phyloP scores from a whole-genome alignment of 1,140 invertebrate species.

The Ceratina australensis region DNA sequence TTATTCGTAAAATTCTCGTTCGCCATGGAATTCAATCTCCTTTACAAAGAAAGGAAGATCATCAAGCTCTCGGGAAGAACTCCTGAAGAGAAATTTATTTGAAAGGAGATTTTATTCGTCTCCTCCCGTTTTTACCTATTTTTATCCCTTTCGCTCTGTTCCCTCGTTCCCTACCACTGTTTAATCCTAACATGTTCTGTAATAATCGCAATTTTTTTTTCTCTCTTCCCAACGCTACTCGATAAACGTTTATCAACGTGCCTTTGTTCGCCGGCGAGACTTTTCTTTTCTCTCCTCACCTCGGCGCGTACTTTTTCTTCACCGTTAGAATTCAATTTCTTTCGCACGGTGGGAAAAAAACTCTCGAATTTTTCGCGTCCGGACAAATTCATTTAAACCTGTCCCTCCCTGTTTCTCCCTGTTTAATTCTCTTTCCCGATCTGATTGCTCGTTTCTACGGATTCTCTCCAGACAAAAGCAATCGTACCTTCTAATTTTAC shows the following conservation, averaged over 20 bases:
- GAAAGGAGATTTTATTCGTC: conserved; percentile 34
- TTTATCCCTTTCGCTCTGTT: not conserved
- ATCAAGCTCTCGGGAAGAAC: conserved; percentile 16
- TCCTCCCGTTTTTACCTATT: not conserved
- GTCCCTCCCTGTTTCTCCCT: not conserved
- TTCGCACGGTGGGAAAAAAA: not conserved
- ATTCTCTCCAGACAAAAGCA: not conserved
- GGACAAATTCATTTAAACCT: not conserved
- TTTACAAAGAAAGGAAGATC: conserved; percentile 27
- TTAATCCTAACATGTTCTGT: conserved; percentile 14
- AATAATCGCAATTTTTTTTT: conserved; percentile 16
- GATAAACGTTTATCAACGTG: conserved; percentile 33
- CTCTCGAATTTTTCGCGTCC: not conserved
- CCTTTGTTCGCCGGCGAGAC: not conserved
- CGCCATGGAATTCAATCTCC: conserved; percentile 30
- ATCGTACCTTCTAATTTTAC: too few species aligned
- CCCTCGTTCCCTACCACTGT: not conserved
- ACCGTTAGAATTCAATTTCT: conserved; percentile 25
- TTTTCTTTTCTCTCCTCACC: not conserved
- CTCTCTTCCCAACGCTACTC: not conserved
- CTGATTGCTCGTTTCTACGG: not conserved
- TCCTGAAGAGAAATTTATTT: conserved; percentile 39
- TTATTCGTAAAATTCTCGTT: conserved; percentile 38
- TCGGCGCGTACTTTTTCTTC: not conserved
- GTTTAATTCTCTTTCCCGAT: conserved; percentile 3